Base-by-base conservation (phyloP, 1,140 invertebrate species). In the Bilobella aurantiaca region DNA sequence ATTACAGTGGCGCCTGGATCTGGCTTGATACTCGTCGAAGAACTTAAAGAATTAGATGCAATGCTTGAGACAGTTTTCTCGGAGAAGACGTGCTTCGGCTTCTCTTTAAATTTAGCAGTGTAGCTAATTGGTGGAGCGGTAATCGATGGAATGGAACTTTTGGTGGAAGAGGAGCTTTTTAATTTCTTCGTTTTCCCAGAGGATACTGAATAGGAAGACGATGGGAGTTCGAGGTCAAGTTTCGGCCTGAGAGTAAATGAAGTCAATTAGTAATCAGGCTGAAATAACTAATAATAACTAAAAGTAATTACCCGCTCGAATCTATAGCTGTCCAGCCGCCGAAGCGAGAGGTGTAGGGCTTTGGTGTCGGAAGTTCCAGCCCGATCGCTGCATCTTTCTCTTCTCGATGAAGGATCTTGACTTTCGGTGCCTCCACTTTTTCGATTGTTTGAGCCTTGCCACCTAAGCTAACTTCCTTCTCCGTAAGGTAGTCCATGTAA, bases 31-130 rank as follows among this genome's bases (percentile, higher is more conserved):
- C 66, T 12, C 42, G 31, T 56, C 8, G 58, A 29, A 21, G 28
- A 42, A 18, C 31, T 46, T 5, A 53, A 27, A 30, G 23, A n/a
- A 42, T 32, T 65, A 32, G 58, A 23, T n/a, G 66, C 27, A n/a
- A n/a, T n/a, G 28, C 67, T 60, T 21, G 56, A 8, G n/a, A 69
- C 57, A 5, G 58, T 64, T 37, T 81, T 79, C 32, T 79, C 80
- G 56, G 80, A 79, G 31, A 82, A 76, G 28, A 74, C 75, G 3
- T 77, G 74, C 12, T 86, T 75, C 3, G 78, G 81, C 76, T 86
- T 87, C 72, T 87, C 85, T 72, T 83, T 85, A 64, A 87, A 86
- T 46, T 79, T 80, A 61, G 79, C 1, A 79, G 78, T 42, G 80
- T 77, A 14, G 74, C 66, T 61, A 77, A 77, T 12, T 73, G 63